Percentiles rank a stretch among this genome's conserved stretches.
phyloP scores from a whole-genome alignment of 2,113 vertebrate species.

The Toxotes chatareus region DNA sequence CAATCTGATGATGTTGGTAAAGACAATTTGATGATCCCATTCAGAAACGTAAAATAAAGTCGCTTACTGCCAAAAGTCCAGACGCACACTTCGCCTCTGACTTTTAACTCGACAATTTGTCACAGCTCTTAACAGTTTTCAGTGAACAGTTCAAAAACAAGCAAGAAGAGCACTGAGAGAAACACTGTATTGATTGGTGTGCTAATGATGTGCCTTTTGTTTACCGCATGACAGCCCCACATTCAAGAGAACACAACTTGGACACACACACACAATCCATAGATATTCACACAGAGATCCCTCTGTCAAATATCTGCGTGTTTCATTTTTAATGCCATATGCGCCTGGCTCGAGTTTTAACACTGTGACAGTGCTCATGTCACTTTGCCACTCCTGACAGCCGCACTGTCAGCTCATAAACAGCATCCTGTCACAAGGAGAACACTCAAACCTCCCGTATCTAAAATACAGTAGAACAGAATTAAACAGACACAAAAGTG shows the following conservation, averaged over 20 bases:
- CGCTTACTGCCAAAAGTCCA: background rate
- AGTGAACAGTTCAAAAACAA: slow-evolving; percentile 28
- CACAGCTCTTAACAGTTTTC: slow-evolving; percentile 21
- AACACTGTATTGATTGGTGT: slow-evolving; percentile 17
- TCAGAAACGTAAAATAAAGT: slow-evolving; percentile 22
- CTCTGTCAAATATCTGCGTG: slow-evolving; percentile 1
- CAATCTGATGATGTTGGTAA: no score
- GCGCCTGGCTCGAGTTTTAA: slow-evolving; percentile 20
- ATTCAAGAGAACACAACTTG: background rate
- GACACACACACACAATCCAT: slow-evolving; percentile 12
- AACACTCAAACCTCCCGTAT: background rate
- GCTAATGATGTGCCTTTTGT: slow-evolving; percentile 62
- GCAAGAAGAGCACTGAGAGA: slow-evolving; percentile 3
- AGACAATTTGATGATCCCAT: background rate
- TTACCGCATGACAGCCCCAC: slow-evolving; percentile 20
- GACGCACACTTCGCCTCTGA: background rate
- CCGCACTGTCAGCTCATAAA: slow-evolving; percentile 1
- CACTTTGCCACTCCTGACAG: slow-evolving; percentile 12
- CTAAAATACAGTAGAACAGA: background rate
- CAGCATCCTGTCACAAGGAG: background rate
- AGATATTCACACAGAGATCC: slow-evolving; percentile 27
- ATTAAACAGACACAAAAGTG: background rate
- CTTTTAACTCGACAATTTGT: slow-evolving; percentile 43
- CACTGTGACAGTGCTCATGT: slow-evolving; percentile 1
- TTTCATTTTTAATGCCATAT: slow-evolving; percentile 40